phyloP scores from a whole-genome alignment of 1,140 invertebrate species.

The Eufriesea mexicana region DNA sequence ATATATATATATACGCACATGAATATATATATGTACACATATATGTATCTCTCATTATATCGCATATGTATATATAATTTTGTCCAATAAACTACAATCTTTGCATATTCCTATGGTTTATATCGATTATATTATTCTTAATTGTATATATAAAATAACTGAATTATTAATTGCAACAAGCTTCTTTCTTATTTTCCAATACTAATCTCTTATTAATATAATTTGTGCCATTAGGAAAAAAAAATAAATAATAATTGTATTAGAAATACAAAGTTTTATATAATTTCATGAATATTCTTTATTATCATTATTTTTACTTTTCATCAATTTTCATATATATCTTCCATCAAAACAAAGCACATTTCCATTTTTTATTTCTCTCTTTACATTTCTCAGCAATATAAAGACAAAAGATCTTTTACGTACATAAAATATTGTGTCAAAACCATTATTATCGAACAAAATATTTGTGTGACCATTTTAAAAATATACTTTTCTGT shows the following conservation, averaged over 20 bases:
- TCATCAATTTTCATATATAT: background rate
- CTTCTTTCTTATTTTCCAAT: slow-evolving; percentile 30
- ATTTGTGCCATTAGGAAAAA: slow-evolving; percentile 28
- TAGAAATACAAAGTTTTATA: background rate
- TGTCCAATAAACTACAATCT: slow-evolving; percentile 8
- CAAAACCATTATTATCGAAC: slow-evolving; percentile 5
- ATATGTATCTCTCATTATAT: slow-evolving; percentile 24
- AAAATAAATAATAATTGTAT: background rate
- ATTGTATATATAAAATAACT: slow-evolving; percentile 37
- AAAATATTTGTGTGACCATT: background rate
- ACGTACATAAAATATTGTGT: background rate
- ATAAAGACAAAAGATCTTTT: slow-evolving; percentile 16
- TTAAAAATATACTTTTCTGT: slow-evolving; percentile 30
- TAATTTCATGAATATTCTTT: background rate
- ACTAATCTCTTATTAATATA: background rate
- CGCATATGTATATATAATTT: background rate
- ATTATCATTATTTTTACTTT: background rate
- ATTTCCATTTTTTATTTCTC: background rate
- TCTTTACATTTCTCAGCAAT: slow-evolving; percentile 32
- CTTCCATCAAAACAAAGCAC: background rate
- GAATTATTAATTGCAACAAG: slow-evolving; percentile 42
- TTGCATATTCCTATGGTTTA: background rate
- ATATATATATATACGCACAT: no score
- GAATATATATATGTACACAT: no score
- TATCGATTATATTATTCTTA: slow-evolving; percentile 24